Evolutionary conservation across 1,140 invertebrate genomes (phyloP).

Genomic region (Armadillidium nasatum): DNA sequence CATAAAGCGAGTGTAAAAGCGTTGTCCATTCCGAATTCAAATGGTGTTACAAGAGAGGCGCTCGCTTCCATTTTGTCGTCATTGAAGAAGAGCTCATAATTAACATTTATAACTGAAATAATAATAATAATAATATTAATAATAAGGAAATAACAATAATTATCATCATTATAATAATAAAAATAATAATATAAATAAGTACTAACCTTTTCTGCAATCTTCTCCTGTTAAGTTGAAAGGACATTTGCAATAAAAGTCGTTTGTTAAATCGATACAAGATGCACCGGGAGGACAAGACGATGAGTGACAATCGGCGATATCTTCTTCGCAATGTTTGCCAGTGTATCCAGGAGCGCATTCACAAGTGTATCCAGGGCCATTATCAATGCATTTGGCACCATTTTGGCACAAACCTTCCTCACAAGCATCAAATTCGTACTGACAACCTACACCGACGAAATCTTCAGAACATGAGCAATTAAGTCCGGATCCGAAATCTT

Average conservation of each 20-base stretch:
- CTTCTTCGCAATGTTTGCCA: conserved; percentile 73
- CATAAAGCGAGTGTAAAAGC: conserved; percentile 88
- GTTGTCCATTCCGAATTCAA: conserved; percentile 67
- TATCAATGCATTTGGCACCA: conserved; percentile 82
- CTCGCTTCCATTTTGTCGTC: conserved; percentile 75
- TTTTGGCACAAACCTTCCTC: conserved; percentile 82
- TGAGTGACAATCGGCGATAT: conserved; percentile 87
- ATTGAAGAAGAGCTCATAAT: conserved; percentile 92
- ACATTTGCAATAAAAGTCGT: conserved; percentile 90
- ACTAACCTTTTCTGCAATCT: conserved; percentile 86
- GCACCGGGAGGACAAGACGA: conserved; percentile 90
- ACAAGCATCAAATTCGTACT: conserved; percentile 89
- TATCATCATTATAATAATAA: not conserved
- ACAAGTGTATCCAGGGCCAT: conserved; percentile 77
- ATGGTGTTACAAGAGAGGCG: conserved; percentile 83
- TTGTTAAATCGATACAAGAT: conserved; percentile 86
- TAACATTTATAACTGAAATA: conserved; percentile 79
- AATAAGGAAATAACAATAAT: not conserved
- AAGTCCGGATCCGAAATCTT: conserved; percentile 88
- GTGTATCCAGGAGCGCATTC: conserved; percentile 77
- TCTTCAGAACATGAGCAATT: conserved; percentile 86
- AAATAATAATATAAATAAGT: too few relatives aligned
- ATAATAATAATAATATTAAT: not conserved
- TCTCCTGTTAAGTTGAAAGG: conserved; percentile 93
- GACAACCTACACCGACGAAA: conserved; percentile 81